phyloP scores from a whole-genome alignment of 2,888 invertebrate species.

The Papilio protenor region DNA sequence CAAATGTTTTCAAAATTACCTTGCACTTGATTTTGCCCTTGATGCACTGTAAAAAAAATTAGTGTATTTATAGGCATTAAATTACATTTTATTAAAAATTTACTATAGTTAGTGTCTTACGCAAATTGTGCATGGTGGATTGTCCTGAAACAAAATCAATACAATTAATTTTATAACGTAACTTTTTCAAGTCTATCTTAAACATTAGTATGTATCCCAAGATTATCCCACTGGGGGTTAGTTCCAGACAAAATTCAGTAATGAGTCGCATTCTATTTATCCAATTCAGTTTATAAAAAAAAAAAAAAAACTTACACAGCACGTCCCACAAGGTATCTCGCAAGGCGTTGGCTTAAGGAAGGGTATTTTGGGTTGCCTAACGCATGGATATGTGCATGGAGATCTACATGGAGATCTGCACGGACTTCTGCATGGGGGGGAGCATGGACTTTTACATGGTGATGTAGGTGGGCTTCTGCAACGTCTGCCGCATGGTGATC shows the following conservation, averaged over 20 bases:
- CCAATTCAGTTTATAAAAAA: neutral
- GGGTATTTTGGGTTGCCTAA: neutral
- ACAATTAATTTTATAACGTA: neutral
- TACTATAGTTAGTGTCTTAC: constrained; percentile 15
- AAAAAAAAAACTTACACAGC: constrained; percentile 4
- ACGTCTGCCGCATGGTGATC: neutral
- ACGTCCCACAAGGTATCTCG: constrained; percentile 8
- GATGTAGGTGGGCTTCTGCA: constrained; percentile 11
- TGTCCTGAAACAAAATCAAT: constrained; percentile 10
- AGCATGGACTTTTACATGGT: neutral
- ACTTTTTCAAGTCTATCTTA: too few relatives aligned
- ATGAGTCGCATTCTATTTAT: neutral
- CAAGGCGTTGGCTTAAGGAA: constrained; percentile 10
- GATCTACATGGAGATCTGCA: neutral
- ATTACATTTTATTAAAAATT: neutral
- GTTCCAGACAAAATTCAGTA: neutral
- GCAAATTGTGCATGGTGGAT: constrained; percentile 14
- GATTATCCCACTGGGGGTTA: neutral
- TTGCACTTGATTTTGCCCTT: constrained; percentile 16
- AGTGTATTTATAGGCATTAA: neutral
- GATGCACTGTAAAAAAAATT: constrained; percentile 5
- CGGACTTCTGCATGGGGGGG: constrained; percentile 8
- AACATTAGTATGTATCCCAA: neutral
- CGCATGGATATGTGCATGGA: constrained; percentile 12
- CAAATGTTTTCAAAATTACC: neutral